These are phyloP conservation scores for Okapia johnstoni DNA, from an alignment of 2,113 vertebrate genomes.

Conservation along the genomic window DNA sequence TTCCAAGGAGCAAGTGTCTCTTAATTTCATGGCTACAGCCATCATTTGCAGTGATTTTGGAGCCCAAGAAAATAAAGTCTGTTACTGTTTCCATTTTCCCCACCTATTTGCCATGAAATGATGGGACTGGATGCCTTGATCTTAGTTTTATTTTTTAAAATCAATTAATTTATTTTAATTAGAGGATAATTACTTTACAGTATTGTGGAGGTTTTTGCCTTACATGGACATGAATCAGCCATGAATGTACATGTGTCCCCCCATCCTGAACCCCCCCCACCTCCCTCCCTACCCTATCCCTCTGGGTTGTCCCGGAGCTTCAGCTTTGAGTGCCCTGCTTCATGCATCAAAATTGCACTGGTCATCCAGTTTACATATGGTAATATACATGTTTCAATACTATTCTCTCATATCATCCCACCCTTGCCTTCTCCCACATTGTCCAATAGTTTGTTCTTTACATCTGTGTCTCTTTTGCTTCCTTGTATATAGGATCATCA, in stretches of 20 bases:
- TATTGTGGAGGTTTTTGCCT: neutral
- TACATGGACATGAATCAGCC: neutral
- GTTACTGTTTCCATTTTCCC: neutral
- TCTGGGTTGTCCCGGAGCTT: neutral
- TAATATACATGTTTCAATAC: neutral
- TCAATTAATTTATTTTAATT: neutral
- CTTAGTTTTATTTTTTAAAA: neutral
- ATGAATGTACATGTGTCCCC: neutral
- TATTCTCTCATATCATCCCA: neutral
- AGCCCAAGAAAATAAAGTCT: neutral
- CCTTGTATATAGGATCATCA: neutral
- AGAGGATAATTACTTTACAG: neutral
- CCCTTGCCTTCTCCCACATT: neutral
- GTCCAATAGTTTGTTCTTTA: neutral
- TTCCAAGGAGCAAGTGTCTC: neutral
- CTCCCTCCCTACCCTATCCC: accelerated
- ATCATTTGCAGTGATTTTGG: neutral
- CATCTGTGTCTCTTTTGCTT: neutral
- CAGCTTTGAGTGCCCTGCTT: neutral
- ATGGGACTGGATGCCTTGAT: neutral
- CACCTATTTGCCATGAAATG: neutral
- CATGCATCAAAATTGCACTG: neutral
- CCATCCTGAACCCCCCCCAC: neutral
- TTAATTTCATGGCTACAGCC: neutral
- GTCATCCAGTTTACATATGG: neutral